These are phyloP conservation scores for Parapsyche elsis DNA, from an alignment of 1,140 invertebrate species.

Conservation along the genomic window DNA sequence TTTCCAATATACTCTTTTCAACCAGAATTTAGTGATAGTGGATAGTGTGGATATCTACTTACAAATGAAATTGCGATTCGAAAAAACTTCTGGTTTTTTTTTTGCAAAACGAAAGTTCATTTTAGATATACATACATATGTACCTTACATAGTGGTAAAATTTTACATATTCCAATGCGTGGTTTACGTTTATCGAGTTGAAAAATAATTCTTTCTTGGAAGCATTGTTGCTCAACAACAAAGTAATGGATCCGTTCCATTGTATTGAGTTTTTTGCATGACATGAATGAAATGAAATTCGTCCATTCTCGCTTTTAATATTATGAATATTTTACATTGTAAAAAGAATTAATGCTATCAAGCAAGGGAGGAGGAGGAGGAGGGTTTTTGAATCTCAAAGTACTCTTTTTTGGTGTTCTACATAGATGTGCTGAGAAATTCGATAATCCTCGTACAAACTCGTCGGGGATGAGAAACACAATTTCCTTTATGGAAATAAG, in stretches of 20 bases:
- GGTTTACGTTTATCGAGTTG: not conserved
- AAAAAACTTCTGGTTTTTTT: too few relatives aligned
- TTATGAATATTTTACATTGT: not conserved
- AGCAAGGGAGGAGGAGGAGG: not conserved
- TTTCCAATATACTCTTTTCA: too few relatives aligned
- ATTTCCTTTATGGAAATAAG: constrained; percentile 50
- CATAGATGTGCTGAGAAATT: constrained; percentile 8
- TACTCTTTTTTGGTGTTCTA: constrained; percentile 9
- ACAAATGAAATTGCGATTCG: too few relatives aligned
- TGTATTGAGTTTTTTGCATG: constrained; percentile 7
- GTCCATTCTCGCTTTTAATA: not conserved
- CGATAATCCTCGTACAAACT: constrained; percentile 29
- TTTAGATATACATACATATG: too few relatives aligned
- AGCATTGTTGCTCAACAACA: constrained; percentile 19
- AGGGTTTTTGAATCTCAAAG: constrained; percentile 10
- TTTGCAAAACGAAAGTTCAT: too few relatives aligned
- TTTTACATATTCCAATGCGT: not conserved
- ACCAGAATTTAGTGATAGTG: too few relatives aligned
- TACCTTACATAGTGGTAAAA: too few relatives aligned
- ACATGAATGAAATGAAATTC: constrained; percentile 15
- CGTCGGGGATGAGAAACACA: constrained; percentile 33
- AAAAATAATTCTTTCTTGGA: constrained; percentile 23
- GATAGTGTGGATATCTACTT: too few relatives aligned
- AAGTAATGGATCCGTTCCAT: constrained; percentile 2
- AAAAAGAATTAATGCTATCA: not conserved